Conservation (phyloP, 2,888 invertebrate genomes). For the Erebia ligea region DNA sequence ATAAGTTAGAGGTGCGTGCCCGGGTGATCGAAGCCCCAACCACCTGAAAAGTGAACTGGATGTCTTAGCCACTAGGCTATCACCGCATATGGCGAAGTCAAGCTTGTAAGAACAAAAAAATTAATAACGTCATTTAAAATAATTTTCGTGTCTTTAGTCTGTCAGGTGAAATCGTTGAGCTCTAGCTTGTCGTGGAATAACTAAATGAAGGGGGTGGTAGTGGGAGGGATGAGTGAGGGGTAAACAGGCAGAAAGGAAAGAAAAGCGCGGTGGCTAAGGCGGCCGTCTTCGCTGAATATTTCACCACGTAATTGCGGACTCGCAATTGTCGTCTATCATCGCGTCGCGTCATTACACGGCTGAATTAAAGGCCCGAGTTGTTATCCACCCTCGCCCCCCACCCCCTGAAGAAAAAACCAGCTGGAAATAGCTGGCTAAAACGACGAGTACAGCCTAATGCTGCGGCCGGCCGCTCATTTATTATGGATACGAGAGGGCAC, state of each 20-base stretch:
- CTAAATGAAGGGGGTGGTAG: background rate
- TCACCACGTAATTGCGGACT: constrained; percentile 64
- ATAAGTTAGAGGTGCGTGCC: too few species aligned
- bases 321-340: constrained; percentile 52
- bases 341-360: constrained; percentile 55
- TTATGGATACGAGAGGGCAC: constrained; percentile 58
- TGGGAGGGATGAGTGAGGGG: constrained; percentile 20
- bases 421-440: constrained; percentile 47
- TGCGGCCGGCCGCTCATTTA: constrained; percentile 60
- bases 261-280: constrained; percentile 44
- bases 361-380: constrained; percentile 49
- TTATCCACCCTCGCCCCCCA: constrained; percentile 28
- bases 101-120: background rate
- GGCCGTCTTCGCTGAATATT: constrained; percentile 59
- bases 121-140: background rate
- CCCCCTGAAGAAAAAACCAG: constrained; percentile 42
- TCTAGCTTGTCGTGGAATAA: background rate
- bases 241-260: constrained; percentile 29
- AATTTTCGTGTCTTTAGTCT: background rate
- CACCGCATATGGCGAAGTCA: too few species aligned
- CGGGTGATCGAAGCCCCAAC: too few species aligned
- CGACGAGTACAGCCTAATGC: constrained; percentile 38
- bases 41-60: too few species aligned
- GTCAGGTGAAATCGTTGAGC: background rate
- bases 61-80: too few species aligned